Percentiles rank a stretch among this genome's conserved stretches.
phyloP scores from a whole-genome alignment of 35 echinoderm and acorn worm genomes.

The Strongylocentrotus purpuratus region DNA sequence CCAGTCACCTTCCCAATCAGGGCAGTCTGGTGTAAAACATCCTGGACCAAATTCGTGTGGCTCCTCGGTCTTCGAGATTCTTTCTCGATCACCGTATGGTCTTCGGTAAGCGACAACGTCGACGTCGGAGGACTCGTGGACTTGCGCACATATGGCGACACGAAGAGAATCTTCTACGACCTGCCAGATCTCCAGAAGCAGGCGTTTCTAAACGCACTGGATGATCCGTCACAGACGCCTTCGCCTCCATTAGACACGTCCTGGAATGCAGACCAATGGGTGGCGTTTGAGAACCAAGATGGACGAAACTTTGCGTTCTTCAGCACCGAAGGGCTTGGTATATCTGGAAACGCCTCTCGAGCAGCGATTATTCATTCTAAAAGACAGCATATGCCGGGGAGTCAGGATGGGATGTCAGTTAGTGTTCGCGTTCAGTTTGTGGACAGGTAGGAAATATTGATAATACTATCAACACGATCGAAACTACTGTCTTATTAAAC shows the following conservation, averaged over 20 bases:
- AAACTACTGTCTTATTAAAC: too few species aligned
- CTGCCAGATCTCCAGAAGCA: conserved; percentile 39
- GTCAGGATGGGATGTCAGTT: not conserved
- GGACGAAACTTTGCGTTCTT: conserved; percentile 30
- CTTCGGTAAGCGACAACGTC: conserved; percentile 47
- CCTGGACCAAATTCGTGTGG: conserved; percentile 73
- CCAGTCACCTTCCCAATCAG: conserved; percentile 79
- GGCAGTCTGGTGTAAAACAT: conserved; percentile 56
- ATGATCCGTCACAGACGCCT: not conserved
- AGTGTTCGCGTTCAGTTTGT: not conserved
- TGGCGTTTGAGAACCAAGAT: not conserved
- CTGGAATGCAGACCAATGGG: not conserved
- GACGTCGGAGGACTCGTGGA: conserved; percentile 60
- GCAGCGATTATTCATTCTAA: conserved; percentile 19
- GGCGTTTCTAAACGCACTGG: not conserved
- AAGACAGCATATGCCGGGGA: not conserved
- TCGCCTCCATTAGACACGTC: not conserved
- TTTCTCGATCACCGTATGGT: conserved; percentile 80
- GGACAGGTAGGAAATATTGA: not conserved
- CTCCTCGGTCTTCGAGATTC: conserved; percentile 63
- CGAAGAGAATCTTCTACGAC: conserved; percentile 60
- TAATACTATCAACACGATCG: too few species aligned
- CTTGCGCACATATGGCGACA: conserved; percentile 64
- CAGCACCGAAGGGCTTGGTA: not conserved
- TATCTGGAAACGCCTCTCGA: conserved; percentile 2